Conservation (phyloP, 2,797 vertebrate genomes). For the Argyrosomus regius region DNA sequence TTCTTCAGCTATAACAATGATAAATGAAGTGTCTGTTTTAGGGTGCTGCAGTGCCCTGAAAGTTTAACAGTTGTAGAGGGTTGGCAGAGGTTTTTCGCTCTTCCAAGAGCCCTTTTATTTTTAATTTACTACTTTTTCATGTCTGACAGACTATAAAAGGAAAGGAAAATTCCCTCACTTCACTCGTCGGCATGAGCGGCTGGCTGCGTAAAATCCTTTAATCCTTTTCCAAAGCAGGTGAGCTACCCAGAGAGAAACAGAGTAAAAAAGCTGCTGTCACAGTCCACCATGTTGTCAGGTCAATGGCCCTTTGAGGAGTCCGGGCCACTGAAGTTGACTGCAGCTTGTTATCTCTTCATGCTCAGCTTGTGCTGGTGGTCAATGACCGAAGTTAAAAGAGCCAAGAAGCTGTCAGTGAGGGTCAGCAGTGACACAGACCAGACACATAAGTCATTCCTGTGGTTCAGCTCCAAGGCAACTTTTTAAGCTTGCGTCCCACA, state of each 20-base stretch:
- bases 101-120: constrained; percentile 7
- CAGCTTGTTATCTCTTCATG: constrained; percentile 45
- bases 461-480: constrained; percentile 18
- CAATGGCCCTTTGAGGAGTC: constrained; percentile 25
- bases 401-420: constrained; percentile 52
- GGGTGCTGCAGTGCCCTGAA: not conserved
- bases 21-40: constrained; percentile 8
- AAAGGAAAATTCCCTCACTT: constrained; percentile 18
- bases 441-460: constrained; percentile 33
- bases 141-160: constrained; percentile 36
- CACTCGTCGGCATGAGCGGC: not conserved
- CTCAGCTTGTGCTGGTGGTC: constrained; percentile 35
- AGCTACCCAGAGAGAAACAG: constrained; percentile 19
- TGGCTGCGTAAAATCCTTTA: constrained; percentile 34
- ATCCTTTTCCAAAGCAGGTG: constrained; percentile 30
- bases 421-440: constrained; percentile 52
- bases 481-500: constrained; percentile 11
- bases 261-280: constrained; percentile 31
- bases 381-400: constrained; percentile 31
- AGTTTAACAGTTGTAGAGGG: not conserved
- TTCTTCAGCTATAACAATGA: not conserved
- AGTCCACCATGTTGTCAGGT: constrained; percentile 12
- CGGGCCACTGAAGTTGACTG: constrained; percentile 6
- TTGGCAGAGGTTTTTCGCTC: constrained; percentile 5
- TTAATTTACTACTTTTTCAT: constrained; percentile 4